Evolutionary conservation across 2,888 invertebrate genomes (phyloP).

Genomic region (Eupithecia inturbata): DNA sequence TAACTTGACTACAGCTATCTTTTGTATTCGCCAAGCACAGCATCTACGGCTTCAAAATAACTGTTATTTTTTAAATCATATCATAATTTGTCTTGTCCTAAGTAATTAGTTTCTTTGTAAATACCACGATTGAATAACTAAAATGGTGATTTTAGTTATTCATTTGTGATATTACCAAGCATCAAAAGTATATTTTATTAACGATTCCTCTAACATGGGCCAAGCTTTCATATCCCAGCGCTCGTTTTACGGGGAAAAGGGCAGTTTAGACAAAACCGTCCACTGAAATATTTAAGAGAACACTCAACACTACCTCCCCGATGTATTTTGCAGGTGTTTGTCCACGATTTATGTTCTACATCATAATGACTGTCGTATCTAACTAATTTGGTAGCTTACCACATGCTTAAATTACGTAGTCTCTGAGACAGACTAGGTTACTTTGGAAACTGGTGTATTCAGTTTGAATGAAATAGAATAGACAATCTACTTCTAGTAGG

Average conservation of each 20-base stretch:
- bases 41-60: neutral
- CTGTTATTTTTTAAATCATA: neutral
- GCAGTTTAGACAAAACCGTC: constrained; percentile 53
- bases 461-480: neutral
- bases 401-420: constrained; percentile 16
- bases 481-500: neutral
- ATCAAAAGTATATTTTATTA: neutral
- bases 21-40: neutral
- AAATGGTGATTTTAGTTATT: neutral
- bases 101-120: neutral
- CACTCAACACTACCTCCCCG: constrained; percentile 49
- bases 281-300: constrained; percentile 61
- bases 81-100: neutral
- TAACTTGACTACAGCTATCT: neutral
- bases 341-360: constrained; percentile 46
- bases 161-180: too few relatives aligned
- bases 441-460: constrained; percentile 3
- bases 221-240: constrained; percentile 43
- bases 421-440: neutral
- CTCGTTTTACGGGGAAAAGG: constrained; percentile 49
- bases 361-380: constrained; percentile 22
- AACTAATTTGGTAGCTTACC: constrained; percentile 2
- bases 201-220: constrained; percentile 34
- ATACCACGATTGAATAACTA: neutral
- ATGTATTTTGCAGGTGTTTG: constrained; percentile 49